These are phyloP conservation scores for Operophtera brumata DNA, from an alignment of 2,888 invertebrate species.

Conservation along the genomic window DNA sequence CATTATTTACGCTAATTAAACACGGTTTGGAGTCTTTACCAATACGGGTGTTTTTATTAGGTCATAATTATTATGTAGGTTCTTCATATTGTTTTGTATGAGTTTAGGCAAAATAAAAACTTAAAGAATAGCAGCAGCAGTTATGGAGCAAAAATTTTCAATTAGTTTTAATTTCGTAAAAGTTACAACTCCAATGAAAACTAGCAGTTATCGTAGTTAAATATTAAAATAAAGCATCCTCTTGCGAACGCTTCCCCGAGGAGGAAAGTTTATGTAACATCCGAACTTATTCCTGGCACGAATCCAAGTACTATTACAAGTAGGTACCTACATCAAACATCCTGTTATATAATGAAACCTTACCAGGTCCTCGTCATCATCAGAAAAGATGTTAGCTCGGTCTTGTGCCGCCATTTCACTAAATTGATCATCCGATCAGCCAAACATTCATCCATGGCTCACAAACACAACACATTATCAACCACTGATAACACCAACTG, in stretches of 20 bases:
- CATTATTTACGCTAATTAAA: no score
- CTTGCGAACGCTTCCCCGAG: constrained; percentile 38
- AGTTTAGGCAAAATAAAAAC: no score
- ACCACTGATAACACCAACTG: constrained; percentile 68
- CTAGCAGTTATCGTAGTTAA: constrained; percentile 5
- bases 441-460: constrained; percentile 64
- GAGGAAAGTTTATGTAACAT: constrained; percentile 52
- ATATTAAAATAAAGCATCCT: constrained; percentile 9
- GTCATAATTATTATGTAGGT: no score
- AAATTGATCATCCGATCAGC: constrained; percentile 49
- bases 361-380: constrained; percentile 75
- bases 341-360: constrained; percentile 51
- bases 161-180: no score
- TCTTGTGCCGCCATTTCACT: constrained; percentile 71
- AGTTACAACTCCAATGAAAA: no score
- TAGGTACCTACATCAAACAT: constrained; percentile 44
- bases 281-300: constrained; percentile 45
- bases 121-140: no score
- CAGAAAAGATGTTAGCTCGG: constrained; percentile 68
- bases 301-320: constrained; percentile 48
- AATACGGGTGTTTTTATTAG: no score
- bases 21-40: no score
- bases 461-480: constrained; percentile 56
- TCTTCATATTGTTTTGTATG: no score
- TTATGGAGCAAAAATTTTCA: no score